Percentiles rank a stretch among this genome's conserved stretches.
These are phyloP conservation scores for Macquaria australasica DNA, from an alignment of 2,113 vertebrate species.

Conservation along the genomic window DNA sequence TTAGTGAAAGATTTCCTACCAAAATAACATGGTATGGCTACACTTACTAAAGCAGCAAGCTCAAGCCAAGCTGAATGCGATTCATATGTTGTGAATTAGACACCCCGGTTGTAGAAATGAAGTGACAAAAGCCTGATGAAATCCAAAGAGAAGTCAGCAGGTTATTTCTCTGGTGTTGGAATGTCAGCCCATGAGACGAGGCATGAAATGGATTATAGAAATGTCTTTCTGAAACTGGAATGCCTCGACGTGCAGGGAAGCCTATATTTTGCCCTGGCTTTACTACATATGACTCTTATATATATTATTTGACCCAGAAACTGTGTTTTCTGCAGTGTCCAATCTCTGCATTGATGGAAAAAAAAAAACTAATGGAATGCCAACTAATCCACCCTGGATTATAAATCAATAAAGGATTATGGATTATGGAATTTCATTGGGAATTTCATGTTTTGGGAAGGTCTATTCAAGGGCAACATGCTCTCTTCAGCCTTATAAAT, in stretches of 20 bases:
- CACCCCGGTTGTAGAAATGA: conserved; percentile 21
- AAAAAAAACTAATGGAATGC: conserved; percentile 50
- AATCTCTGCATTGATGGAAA: conserved; percentile 51
- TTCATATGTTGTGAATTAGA: conserved; percentile 53
- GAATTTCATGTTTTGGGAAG: conserved; percentile 59
- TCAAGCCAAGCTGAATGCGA: neutral
- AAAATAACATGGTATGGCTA: neutral
- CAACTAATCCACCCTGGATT: conserved; percentile 73
- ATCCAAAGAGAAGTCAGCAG: conserved; percentile 35
- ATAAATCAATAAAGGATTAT: conserved; percentile 75
- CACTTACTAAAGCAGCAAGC: neutral
- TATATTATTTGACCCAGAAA: conserved; percentile 73
- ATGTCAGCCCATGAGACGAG: conserved; percentile 52
- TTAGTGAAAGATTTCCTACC: neutral
- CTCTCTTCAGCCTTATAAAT: neutral
- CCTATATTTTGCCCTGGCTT: conserved; percentile 64
- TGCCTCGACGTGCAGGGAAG: conserved; percentile 27
- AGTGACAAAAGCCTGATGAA: conserved; percentile 51
- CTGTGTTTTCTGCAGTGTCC: conserved; percentile 41
- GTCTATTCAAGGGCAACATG: conserved; percentile 43
- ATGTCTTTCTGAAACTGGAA: conserved; percentile 46
- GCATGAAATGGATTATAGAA: conserved; percentile 71
- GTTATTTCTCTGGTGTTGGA: conserved; percentile 47
- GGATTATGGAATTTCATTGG: conserved; percentile 71
- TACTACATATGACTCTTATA: conserved; percentile 48